Evolutionary conservation across 1,140 invertebrate species (phyloP), one percentile per base, ranked within the genome.

Genomic region (Anastrepha ludens): DNA sequence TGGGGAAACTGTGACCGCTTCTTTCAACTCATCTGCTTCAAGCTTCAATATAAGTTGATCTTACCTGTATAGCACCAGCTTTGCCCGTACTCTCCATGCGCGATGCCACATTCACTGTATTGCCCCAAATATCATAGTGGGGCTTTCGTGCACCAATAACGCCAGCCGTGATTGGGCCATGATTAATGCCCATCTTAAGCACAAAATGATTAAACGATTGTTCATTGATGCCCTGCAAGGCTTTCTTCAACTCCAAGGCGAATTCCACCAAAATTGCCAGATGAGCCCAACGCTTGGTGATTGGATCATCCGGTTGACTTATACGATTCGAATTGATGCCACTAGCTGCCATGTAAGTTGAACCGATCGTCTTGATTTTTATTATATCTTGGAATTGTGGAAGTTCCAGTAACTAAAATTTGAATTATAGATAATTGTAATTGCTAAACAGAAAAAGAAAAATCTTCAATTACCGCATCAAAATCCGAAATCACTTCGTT

Each of bases 401-500:
- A 87, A 97, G 94, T 91, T 98, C 97, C 87, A 99, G 91, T 87
- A 98, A 94, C 97, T 98, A 93, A 64, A 95, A 89, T 90, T 64
- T 4, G 2, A 81, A 6, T 17, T 81, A n/a, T 15, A 65, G 50
- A 65, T 70, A 17, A 58, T 87, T 29, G 29, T 29, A 29, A 59
- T 87, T 60, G 70, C 17, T 64, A 9, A 41, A 74, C 29, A 9
- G 11, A 47, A 47, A 67, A 74, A 3, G 60, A 85, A 88, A 29
- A 29, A 29, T 29, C 29, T 29, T 29, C 29, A 95, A 96, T 96
- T 94, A 98, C 97, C 89, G 97, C 97, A 95, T 99, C 98, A 93
- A 99, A 99, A 94, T 99, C 98, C 0, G 98, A 98, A 91, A 99
- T 99, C 87, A 99, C 98, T 96, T 99, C 98, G 93, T 99, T 99